Conservation (phyloP, 2,797 vertebrate genomes). For the Xiphophorus birchmanni region DNA sequence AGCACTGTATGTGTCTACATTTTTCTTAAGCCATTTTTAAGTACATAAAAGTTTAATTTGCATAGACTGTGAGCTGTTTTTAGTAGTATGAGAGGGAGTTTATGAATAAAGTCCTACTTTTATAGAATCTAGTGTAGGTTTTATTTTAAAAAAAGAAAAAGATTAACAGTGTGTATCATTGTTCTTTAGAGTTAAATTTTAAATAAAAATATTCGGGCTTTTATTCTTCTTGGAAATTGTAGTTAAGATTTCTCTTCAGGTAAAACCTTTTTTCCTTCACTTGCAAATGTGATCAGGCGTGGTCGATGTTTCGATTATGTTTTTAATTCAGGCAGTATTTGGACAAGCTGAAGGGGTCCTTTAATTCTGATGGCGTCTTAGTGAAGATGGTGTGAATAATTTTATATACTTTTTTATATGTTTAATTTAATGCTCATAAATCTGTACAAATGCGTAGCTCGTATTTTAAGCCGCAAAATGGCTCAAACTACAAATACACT, state of each 20-base stretch:
- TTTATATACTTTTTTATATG: slow-evolving; percentile 11
- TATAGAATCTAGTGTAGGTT: background rate
- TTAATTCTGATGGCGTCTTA: slow-evolving; percentile 46
- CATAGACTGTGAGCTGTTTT: background rate
- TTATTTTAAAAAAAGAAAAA: background rate
- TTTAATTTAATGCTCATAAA: background rate
- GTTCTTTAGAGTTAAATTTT: background rate
- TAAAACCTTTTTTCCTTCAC: background rate
- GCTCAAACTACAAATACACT: slow-evolving; percentile 30
- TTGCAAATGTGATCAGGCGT: background rate
- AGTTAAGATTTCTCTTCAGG: background rate
- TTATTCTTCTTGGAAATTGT: background rate
- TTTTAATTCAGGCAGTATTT: slow-evolving; percentile 57
- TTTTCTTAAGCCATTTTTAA: background rate
- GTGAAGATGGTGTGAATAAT: slow-evolving; percentile 47
- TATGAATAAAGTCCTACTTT: background rate
- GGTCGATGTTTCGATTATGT: background rate
- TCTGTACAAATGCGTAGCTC: slow-evolving; percentile 41
- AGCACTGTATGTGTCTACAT: background rate
- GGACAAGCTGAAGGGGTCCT: slow-evolving; percentile 38
- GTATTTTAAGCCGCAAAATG: slow-evolving; percentile 50
- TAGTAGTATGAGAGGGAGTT: background rate
- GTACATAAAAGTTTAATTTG: background rate
- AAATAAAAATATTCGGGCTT: too few relatives aligned
- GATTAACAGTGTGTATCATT: background rate